Percentiles rank a stretch among this genome's conserved stretches.
Conservation (phyloP, 2,888 invertebrate species). For the Eulithis prunata region DNA sequence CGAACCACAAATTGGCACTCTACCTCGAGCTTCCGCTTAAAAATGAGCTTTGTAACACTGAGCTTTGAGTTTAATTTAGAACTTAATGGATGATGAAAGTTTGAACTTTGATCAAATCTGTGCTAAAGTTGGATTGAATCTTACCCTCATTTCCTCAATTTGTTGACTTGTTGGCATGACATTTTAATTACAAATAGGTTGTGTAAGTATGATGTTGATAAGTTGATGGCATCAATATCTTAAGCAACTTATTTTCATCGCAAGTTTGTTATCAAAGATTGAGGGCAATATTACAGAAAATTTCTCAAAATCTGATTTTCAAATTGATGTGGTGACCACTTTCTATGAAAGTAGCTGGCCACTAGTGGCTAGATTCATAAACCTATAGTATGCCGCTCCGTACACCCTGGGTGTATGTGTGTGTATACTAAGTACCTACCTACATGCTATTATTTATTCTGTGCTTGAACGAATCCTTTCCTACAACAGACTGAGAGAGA, state of each 20-base stretch:
- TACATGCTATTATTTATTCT: not conserved
- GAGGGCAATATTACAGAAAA: too few relatives aligned
- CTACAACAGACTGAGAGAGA: slow-evolving; percentile 23
- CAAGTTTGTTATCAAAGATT: too few relatives aligned
- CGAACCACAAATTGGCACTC: slow-evolving; percentile 12
- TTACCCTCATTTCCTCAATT: slow-evolving; percentile 1
- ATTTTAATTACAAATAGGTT: not conserved
- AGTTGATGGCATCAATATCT: too few relatives aligned
- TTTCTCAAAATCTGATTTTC: too few relatives aligned
- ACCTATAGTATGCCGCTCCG: too few relatives aligned
- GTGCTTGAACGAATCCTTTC: slow-evolving; percentile 24
- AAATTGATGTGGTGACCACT: too few relatives aligned
- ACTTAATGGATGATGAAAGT: not conserved
- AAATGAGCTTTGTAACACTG: not conserved
- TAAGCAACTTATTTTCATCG: too few relatives aligned
- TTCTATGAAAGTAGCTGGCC: too few relatives aligned
- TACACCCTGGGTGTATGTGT: too few relatives aligned
- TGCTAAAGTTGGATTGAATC: not conserved
- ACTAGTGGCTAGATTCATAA: too few relatives aligned
- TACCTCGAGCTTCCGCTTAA: not conserved
- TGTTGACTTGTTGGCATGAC: not conserved
- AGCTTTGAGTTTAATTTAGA: not conserved
- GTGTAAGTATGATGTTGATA: too few relatives aligned
- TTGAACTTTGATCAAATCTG: not conserved
- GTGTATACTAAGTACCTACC: too few relatives aligned